phyloP scores from a whole-genome alignment of 2,113 vertebrate species.

The Corythornis vintsioides region DNA sequence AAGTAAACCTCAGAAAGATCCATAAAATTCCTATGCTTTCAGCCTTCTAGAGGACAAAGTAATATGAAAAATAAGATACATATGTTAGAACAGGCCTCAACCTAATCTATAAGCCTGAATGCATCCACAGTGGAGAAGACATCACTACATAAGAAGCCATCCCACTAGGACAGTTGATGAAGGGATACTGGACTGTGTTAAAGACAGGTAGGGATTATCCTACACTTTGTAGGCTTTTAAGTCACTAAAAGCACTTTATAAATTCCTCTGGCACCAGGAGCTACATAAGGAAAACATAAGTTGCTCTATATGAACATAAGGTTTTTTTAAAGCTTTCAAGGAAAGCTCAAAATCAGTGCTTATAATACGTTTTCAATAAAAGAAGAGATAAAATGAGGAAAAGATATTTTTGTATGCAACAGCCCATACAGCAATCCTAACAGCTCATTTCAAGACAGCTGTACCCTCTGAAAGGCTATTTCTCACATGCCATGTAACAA shows the following conservation, averaged over 20 bases:
- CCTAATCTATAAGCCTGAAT: neutral
- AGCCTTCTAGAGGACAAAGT: neutral
- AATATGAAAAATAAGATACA: neutral
- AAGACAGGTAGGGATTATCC: neutral
- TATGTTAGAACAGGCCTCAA: neutral
- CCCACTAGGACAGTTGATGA: neutral
- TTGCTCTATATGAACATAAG: neutral
- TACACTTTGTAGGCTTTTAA: conserved; percentile 11
- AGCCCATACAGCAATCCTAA: neutral
- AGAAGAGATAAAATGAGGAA: conserved; percentile 25
- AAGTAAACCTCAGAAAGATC: neutral
- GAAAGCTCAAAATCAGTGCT: conserved; percentile 16
- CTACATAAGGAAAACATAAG: conserved; percentile 58
- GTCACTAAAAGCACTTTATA: conserved; percentile 26
- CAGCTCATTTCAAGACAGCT: conserved; percentile 10
- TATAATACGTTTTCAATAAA: conserved; percentile 17
- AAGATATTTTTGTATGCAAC: neutral
- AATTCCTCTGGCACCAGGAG: conserved; percentile 47
- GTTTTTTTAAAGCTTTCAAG: conserved; percentile 43
- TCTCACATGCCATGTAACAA: neutral
- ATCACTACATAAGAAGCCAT: neutral
- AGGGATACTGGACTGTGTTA: neutral
- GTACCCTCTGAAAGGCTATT: neutral
- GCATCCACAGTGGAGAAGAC: neutral
- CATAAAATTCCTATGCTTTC: neutral